Conservation (phyloP, 2,113 vertebrate genomes). For the Megaceryle torquata region DNA sequence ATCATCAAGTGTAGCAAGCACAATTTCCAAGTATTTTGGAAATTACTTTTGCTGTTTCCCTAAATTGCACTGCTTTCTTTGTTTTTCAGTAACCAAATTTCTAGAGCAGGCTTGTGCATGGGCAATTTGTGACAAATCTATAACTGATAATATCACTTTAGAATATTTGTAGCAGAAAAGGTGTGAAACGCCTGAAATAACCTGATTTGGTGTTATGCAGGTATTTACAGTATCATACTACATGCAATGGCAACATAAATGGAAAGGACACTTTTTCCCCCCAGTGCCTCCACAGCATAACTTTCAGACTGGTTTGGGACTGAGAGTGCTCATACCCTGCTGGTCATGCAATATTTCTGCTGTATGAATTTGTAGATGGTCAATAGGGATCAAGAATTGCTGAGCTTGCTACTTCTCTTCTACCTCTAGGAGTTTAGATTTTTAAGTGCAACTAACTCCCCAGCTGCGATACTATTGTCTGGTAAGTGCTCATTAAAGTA, state of each 20-base stretch:
- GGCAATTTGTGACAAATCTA: background rate
- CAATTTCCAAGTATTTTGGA: background rate
- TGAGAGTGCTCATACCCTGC: background rate
- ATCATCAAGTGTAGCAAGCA: background rate
- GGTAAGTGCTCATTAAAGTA: conserved; percentile 1
- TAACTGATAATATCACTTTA: background rate
- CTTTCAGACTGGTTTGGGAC: background rate
- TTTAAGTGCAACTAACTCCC: background rate
- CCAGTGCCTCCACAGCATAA: background rate
- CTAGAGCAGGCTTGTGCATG: background rate
- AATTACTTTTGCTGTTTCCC: background rate
- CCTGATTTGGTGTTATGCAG: background rate
- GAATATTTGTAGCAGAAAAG: background rate
- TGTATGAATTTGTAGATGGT: background rate
- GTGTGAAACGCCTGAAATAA: background rate
- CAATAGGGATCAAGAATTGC: background rate
- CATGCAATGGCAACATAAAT: background rate
- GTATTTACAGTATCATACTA: background rate
- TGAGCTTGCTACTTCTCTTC: background rate
- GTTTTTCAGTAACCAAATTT: background rate
- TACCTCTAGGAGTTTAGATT: background rate
- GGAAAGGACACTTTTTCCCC: background rate
- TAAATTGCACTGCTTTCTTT: background rate
- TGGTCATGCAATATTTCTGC: background rate
- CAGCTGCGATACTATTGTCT: background rate